Conservation (phyloP, 2,888 invertebrate species). For the Furcula furcula region DNA sequence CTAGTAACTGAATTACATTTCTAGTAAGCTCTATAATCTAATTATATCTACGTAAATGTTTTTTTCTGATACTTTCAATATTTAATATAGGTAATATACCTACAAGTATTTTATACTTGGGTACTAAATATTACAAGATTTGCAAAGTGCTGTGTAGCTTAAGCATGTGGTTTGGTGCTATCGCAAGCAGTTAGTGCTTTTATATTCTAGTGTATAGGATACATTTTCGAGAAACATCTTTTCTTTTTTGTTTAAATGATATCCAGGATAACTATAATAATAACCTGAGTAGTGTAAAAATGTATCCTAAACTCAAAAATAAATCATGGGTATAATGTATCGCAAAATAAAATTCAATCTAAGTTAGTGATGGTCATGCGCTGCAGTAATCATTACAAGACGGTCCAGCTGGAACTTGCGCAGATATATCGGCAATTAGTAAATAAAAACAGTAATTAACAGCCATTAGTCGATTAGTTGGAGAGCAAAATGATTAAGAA, state of each 20-base stretch:
- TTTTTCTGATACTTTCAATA: conserved; percentile 31
- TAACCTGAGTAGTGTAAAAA: conserved; percentile 35
- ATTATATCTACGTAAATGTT: no score
- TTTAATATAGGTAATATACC: conserved; percentile 11
- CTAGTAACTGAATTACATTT: conserved; percentile 13
- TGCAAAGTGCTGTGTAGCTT: conserved; percentile 44
- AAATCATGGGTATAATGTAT: conserved; percentile 29
- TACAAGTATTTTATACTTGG: neutral
- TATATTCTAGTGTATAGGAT: conserved; percentile 39
- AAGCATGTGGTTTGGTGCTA: conserved; percentile 65
- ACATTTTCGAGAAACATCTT: conserved; percentile 41
- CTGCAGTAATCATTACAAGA: conserved; percentile 46
- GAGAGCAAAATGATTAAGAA: conserved; percentile 68
- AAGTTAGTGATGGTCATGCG: conserved; percentile 67
- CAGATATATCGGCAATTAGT: conserved; percentile 60
- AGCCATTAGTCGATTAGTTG: conserved; percentile 76
- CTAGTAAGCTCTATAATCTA: conserved; percentile 26
- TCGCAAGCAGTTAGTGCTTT: conserved; percentile 75
- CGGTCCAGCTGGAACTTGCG: conserved; percentile 58
- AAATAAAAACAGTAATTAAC: conserved; percentile 58
- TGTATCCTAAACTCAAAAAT: conserved; percentile 36
- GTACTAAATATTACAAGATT: conserved; percentile 4
- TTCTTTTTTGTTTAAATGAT: neutral
- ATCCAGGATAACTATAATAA: conserved; percentile 1
- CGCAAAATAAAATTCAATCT: conserved; percentile 48